A percentile compares a stretch with the other conserved stretches of the same genome.
Evolutionary conservation across 2,888 invertebrate species (phyloP).

Genomic region (Drosophila crucigera): DNA sequence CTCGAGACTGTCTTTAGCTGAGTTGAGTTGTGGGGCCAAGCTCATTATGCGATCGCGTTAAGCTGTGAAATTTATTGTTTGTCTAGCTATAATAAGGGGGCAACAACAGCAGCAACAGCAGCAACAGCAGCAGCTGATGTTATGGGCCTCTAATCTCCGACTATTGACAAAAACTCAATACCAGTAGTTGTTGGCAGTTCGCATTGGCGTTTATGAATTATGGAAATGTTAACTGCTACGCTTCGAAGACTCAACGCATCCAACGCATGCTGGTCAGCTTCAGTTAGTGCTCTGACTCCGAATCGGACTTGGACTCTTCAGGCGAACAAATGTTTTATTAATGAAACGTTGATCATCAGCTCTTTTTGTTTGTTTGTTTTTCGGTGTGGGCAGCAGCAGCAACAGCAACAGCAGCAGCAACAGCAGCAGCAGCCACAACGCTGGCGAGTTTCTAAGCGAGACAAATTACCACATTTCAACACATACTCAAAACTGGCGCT

Average conservation of each 20-base stretch:
- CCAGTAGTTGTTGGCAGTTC: slow-evolving; percentile 82
- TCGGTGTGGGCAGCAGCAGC: slow-evolving; percentile 50
- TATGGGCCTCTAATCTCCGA: slow-evolving; percentile 68
- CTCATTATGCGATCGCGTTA: slow-evolving; percentile 84
- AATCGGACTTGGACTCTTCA: slow-evolving; percentile 40
- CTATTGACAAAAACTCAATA: slow-evolving; percentile 83
- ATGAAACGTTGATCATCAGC: slow-evolving; percentile 71
- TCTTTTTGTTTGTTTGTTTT: slow-evolving; percentile 18
- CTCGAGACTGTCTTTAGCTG: slow-evolving; percentile 14
- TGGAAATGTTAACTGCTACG: slow-evolving; percentile 64
- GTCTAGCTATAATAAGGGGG: slow-evolving; percentile 61
- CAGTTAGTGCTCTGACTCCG: slow-evolving; percentile 6
- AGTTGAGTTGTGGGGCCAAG: slow-evolving; percentile 34
- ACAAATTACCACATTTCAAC: slow-evolving; percentile 81
- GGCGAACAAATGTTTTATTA: slow-evolving; percentile 80
- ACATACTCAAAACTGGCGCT: slow-evolving; percentile 76
- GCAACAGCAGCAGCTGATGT: slow-evolving; percentile 36
- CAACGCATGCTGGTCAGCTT: slow-evolving; percentile 42
- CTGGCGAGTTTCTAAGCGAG: slow-evolving; percentile 74
- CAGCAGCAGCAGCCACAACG: slow-evolving; percentile 4
- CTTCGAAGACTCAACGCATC: slow-evolving; percentile 49
- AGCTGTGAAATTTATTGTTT: slow-evolving; percentile 84
- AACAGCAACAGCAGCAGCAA: slow-evolving; percentile 5
- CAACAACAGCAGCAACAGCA: slow-evolving; percentile 10
- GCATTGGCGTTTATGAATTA: slow-evolving; percentile 80